Percentiles rank a stretch among this genome's conserved stretches.
Conservation (phyloP, 92 coral and sea anemone species). For the Siderastrea siderea region DNA sequence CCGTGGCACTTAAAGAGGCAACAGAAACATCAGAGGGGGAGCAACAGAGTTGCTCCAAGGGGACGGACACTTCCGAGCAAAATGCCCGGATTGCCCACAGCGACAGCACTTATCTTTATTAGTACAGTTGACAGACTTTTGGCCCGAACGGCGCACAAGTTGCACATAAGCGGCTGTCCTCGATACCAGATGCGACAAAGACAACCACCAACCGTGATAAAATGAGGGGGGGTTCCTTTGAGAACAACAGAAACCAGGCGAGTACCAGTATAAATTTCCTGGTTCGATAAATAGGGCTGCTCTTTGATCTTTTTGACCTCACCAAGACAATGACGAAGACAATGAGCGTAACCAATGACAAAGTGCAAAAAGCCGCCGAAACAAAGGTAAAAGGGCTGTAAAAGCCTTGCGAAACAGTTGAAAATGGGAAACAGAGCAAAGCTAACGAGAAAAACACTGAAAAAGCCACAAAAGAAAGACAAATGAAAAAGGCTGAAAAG, state of each 20-base stretch:
- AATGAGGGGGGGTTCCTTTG: background rate
- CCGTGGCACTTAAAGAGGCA: no score
- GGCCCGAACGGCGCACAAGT: background rate
- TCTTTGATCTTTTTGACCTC: background rate
- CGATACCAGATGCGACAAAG: background rate
- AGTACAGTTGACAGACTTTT: background rate
- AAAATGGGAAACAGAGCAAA: no score
- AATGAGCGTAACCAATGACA: no score
- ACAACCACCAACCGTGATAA: background rate
- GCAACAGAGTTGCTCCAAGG: background rate
- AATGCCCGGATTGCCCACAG: background rate
- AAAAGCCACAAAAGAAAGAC: no score
- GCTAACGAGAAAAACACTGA: no score
- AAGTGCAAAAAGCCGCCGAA: no score
- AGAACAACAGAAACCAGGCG: background rate
- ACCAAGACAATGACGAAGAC: no score
- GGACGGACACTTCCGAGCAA: constrained; percentile 8
- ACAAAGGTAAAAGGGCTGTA: no score
- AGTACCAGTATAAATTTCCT: background rate
- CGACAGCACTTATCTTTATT: background rate
- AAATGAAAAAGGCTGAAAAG: no score
- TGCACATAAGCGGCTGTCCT: background rate
- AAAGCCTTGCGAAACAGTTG: no score
- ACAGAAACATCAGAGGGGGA: no score
- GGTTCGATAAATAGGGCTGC: background rate